A percentile compares a stretch with the other conserved stretches of the same genome.
phyloP scores from a whole-genome alignment of 92 coral and sea anemone genomes.

The Epizoanthus rinbou region DNA sequence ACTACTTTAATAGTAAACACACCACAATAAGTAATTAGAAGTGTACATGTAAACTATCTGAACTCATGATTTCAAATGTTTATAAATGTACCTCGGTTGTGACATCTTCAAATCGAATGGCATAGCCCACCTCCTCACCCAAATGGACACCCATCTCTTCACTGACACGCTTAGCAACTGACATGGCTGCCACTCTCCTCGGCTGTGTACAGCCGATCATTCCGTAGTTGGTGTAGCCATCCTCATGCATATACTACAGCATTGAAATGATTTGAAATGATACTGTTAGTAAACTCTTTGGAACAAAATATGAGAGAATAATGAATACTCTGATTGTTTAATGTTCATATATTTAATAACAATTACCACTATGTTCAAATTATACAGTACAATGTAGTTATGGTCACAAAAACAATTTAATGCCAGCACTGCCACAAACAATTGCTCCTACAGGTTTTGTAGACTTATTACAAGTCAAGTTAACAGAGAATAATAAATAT shows the following conservation, averaged over 20 bases:
- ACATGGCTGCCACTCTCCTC: slow-evolving; percentile 99
- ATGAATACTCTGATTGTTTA: not conserved
- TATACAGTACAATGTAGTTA: too few relatives aligned
- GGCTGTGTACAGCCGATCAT: slow-evolving; percentile 99
- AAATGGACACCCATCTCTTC: slow-evolving; percentile 84
- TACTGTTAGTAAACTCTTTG: not conserved
- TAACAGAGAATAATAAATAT: not conserved
- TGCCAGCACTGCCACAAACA: not conserved
- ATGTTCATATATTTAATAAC: not conserved
- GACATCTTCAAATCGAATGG: slow-evolving; percentile 98
- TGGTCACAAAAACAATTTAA: not conserved
- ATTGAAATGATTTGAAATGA: too few relatives aligned
- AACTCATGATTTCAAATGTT: too few relatives aligned
- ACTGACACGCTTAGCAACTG: slow-evolving; percentile 99
- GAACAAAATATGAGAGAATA: not conserved
- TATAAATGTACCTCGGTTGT: slow-evolving; percentile 70
- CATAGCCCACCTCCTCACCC: slow-evolving; percentile 97
- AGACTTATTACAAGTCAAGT: not conserved
- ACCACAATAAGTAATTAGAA: too few relatives aligned
- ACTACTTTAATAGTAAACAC: too few relatives aligned
- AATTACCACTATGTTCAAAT: not conserved
- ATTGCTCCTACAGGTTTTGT: not conserved
- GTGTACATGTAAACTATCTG: too few relatives aligned
- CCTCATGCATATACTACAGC: slow-evolving; percentile 93
- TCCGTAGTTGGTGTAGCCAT: slow-evolving; percentile 97